Evolutionary conservation across 2,888 invertebrate genomes (phyloP).

Genomic region (Drosophila leonis): DNA sequence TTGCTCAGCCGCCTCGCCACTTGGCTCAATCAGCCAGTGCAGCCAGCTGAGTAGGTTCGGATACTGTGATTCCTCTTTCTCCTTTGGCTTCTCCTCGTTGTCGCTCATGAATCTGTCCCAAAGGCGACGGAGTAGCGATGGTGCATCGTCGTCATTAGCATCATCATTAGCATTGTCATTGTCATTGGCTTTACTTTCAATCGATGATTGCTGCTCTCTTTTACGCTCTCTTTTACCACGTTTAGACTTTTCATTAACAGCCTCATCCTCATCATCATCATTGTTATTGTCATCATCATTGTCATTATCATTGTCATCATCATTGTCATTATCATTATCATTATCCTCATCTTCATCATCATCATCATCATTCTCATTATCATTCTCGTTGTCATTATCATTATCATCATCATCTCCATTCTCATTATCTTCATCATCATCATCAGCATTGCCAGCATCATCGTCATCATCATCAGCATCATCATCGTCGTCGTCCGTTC

Average conservation of each 20-base stretch:
- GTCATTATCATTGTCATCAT: constrained; percentile 26
- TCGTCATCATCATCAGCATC: constrained; percentile 3
- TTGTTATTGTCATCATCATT: not conserved
- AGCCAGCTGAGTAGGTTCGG: constrained; percentile 82
- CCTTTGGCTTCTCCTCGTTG: constrained; percentile 28
- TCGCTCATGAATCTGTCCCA: constrained; percentile 46
- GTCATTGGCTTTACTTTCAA: not conserved
- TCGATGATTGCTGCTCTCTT: not conserved
- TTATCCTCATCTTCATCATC: constrained; percentile 16
- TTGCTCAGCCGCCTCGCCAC: constrained; percentile 35
- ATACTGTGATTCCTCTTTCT: constrained; percentile 39
- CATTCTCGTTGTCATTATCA: constrained; percentile 3
- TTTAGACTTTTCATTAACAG: not conserved
- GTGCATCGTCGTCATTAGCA: constrained; percentile 58
- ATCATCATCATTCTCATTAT: constrained; percentile 23
- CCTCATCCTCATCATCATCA: constrained; percentile 1
- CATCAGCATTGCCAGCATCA: constrained; percentile 1
- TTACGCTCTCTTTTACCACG: not conserved
- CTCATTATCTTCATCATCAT: not conserved
- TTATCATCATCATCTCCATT: not conserved
- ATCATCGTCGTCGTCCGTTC: constrained; percentile 45
- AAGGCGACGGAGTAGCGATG: constrained; percentile 54
- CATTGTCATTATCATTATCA: not conserved
- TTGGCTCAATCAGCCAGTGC: constrained; percentile 70
- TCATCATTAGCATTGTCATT: constrained; percentile 52